Evolutionary conservation across 2,888 invertebrate species (phyloP), one percentile per base, ranked within the genome.

Genomic region (Synergus gifuensis): DNA sequence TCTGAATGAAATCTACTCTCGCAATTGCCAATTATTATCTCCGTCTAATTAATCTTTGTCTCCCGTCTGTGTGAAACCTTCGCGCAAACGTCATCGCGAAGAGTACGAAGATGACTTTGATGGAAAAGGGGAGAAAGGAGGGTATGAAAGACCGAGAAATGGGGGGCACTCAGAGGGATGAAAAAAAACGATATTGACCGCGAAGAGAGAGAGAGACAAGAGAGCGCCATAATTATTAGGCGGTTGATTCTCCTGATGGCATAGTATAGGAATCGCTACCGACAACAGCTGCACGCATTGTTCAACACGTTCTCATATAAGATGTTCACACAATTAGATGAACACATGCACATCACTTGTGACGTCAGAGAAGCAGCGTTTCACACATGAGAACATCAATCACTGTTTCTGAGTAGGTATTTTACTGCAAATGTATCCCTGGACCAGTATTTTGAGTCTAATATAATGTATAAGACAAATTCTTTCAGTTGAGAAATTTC

Each of bases 211-310:
- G 44, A 42, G 36, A n/a, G 36, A 36, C 8, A 49, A 42, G 79
- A 63, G 64, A 69, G 62, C 64, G 77, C 58, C 64, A 83, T 79
- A 87, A 87, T 86, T 87, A 85, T 85, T 81, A 81, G 67, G 83
- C 80, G 85, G 85, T 81, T 85, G 83, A 83, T 83, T 82, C 85
- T 82, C 83, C 83, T 78, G 78, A 76, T 77, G 79, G 83, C 84
- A 86, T 87, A 85, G 83, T 82, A 83, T 82, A 77, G 77, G 83
- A 83, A 85, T 86, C 82, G 85, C 83, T 84, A 77, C 80, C 80
- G 81, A 83, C 84, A 77, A 80, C 87, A 86, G 85, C 85, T 84
- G 86, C 82, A 66, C 73, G 78, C 79, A 84, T 81, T 79, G 84
- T 36, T 82, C 79, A 77, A 77, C 69, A 79, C 83, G 28, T 28